Evolutionary conservation across 2,113 vertebrate genomes (phyloP).

Genomic region (Columba janthina): DNA sequence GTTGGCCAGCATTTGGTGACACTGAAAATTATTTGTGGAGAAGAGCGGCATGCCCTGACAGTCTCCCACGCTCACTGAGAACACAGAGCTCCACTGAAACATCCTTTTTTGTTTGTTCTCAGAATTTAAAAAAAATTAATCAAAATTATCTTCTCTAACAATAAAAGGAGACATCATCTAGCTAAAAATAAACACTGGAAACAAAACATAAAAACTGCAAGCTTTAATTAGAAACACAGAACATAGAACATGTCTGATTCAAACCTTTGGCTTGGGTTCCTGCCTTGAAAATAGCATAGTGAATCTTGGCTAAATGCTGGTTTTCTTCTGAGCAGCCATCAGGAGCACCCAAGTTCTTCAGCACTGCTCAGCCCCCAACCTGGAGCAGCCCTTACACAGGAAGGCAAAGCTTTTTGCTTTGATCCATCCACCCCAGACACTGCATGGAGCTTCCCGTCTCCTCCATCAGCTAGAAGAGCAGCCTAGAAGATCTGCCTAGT

Average conservation of each 20-base stretch:
- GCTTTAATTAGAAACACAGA: slow-evolving; percentile 63
- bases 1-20: slow-evolving; percentile 6
- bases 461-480: not conserved
- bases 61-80: slow-evolving; percentile 21
- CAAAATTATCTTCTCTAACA: slow-evolving; percentile 59
- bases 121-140: slow-evolving; percentile 35
- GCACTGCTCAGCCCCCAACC: not conserved
- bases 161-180: slow-evolving; percentile 36
- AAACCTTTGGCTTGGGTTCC: slow-evolving; percentile 22
- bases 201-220: slow-evolving; percentile 25
- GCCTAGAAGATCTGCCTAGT: not conserved
- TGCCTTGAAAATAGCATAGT: slow-evolving; percentile 18
- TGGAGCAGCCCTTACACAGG: not conserved
- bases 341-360: not conserved
- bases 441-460: accelerated
- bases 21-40: slow-evolving; percentile 22
- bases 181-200: slow-evolving; percentile 58
- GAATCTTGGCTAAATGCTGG: not conserved
- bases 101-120: slow-evolving; percentile 36
- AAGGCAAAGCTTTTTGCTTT: not conserved
- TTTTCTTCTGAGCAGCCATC: not conserved
- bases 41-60: not conserved
- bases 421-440: not conserved
- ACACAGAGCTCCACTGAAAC: slow-evolving; percentile 17
- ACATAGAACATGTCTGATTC: slow-evolving; percentile 13